Conservation (phyloP, 2,888 invertebrate genomes). For the Camptogramma bilineatum region DNA sequence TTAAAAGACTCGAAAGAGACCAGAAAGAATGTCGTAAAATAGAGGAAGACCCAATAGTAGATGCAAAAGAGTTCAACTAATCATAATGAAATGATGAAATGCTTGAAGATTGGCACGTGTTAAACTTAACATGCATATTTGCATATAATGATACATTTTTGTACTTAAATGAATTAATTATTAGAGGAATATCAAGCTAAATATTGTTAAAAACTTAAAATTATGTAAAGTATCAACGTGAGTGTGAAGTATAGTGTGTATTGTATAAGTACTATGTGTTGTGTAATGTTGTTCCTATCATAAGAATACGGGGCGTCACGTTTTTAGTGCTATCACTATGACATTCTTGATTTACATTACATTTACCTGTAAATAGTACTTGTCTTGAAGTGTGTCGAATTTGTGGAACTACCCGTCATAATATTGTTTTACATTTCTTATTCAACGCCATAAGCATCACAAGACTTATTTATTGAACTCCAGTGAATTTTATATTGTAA, state of each 20-base stretch:
- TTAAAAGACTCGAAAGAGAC: too few relatives aligned
- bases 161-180: too few relatives aligned
- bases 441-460: slow-evolving; percentile 54
- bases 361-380: background rate
- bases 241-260: background rate
- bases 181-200: too few relatives aligned
- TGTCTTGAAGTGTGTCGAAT: slow-evolving; percentile 4
- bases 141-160: too few relatives aligned
- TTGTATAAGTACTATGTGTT: slow-evolving; percentile 1
- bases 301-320: slow-evolving; percentile 3
- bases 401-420: background rate
- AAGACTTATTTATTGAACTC: slow-evolving; percentile 59
- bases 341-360: background rate
- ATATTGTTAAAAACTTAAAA: too few relatives aligned
- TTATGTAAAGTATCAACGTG: background rate
- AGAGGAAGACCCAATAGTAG: too few relatives aligned
- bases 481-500: slow-evolving; percentile 62
- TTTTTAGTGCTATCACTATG: background rate
- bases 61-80: too few relatives aligned
- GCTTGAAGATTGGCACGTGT: too few relatives aligned
- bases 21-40: too few relatives aligned
- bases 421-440: background rate
- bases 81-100: too few relatives aligned
- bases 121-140: too few relatives aligned
- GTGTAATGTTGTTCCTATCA: slow-evolving; percentile 6